phyloP scores from a whole-genome alignment of 2,113 vertebrate species.

The Triplophysa dalaica region DNA sequence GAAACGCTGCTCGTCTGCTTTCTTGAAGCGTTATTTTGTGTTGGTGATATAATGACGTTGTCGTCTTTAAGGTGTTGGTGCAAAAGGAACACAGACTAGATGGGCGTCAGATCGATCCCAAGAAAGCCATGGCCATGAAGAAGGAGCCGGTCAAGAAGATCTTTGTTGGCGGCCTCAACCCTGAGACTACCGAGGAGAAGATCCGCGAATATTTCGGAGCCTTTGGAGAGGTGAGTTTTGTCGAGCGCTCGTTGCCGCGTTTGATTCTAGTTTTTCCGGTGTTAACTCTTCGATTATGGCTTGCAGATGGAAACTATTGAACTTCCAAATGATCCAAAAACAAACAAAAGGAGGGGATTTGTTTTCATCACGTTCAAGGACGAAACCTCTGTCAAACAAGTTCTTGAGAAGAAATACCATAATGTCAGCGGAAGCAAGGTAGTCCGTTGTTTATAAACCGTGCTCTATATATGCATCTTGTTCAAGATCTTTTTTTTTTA shows the following conservation, averaged over 20 bases:
- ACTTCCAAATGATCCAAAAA: constrained; percentile 97
- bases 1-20: not conserved
- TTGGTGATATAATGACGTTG: not conserved
- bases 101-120: constrained; percentile 95
- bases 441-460: constrained; percentile 36
- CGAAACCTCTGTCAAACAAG: constrained; percentile 92
- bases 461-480: not conserved
- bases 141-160: constrained; percentile 98
- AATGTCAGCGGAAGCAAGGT: constrained; percentile 96
- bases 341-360: constrained; percentile 95
- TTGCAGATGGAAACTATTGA: constrained; percentile 93
- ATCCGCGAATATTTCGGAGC: constrained; percentile 94
- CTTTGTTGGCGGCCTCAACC: constrained; percentile 96
- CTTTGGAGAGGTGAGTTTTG: constrained; percentile 86
- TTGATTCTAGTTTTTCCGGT: not conserved
- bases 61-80: constrained; percentile 82
- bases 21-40: too few relatives aligned
- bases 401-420: constrained; percentile 96
- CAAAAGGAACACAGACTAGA: constrained; percentile 97
- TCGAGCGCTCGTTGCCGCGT: too few relatives aligned
- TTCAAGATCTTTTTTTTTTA: too few relatives aligned
- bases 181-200: constrained; percentile 94
- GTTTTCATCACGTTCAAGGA: constrained; percentile 98
- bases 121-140: constrained; percentile 99
- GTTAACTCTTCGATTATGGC: not conserved